Evolutionary conservation across 2,797 vertebrate species (phyloP), one percentile per base, ranked within the genome.

Genomic region (Valencia hispanica): DNA sequence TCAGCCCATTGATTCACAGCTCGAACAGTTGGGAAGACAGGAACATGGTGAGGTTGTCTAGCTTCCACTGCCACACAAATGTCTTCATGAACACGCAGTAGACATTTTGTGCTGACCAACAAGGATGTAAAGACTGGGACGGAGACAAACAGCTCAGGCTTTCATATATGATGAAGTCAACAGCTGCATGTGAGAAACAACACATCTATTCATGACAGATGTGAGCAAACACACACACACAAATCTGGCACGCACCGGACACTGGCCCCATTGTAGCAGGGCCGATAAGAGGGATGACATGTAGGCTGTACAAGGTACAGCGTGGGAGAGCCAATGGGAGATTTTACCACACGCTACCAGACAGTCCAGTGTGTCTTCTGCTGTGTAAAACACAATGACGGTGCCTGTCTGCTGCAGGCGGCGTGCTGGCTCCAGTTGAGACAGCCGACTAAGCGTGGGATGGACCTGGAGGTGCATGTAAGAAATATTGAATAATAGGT

Each of bases 101-200:
- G 51, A 79, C 18, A 57, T 79, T 76, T 85, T 78, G 83, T 72
- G 72, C 75, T 79, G 77, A 72, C 61, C 45, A 59, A 50, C 68
- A 78, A 88, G 79, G 84, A 78, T 57, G 74, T 75, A 86, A 73
- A 79, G 73, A 78, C 74, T 76, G 73, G 61, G 75, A 63, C 5
- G 2, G 72, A 82, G 72, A 81, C 45, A 74, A 59, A 84, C 81
- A 82, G 72, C 79, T 27, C 74, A 70, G 75, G 75, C 71, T 77
- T 85, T 83, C 79, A 65, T 72, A 77, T 70, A 82, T 45, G 50
- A 79, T 79, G 88, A 79, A 79, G 72, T 84, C 86, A 92, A 89
- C 92, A 93, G 91, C 93, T 94, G 93, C 89, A 86, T 69, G 61
- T 71, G 65, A 78, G 80, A 87, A 76, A 93, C 89, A 94, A 92